Evolutionary conservation across 2,113 vertebrate species (phyloP).

Genomic region (Xiphias gladius): DNA sequence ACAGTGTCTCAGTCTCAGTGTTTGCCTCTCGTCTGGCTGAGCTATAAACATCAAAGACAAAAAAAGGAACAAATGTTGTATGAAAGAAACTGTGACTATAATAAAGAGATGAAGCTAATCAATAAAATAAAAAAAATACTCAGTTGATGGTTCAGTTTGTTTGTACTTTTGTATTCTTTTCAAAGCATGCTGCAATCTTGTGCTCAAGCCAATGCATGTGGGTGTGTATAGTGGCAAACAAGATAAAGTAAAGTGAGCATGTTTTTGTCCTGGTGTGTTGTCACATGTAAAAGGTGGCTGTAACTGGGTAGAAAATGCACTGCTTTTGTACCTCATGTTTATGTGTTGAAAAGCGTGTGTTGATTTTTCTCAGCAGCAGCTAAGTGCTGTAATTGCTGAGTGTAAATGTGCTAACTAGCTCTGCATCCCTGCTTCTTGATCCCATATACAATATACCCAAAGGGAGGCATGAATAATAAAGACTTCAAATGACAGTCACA

Average conservation of each 20-base stretch:
- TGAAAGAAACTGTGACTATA: slow-evolving; percentile 14
- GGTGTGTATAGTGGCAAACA: slow-evolving; percentile 16
- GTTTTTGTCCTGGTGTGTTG: slow-evolving; percentile 11
- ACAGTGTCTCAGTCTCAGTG: slow-evolving; percentile 38
- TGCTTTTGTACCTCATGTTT: background rate
- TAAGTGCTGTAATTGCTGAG: slow-evolving; percentile 54
- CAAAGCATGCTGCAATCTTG: slow-evolving; percentile 9
- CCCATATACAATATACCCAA: slow-evolving; percentile 71
- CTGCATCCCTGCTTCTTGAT: slow-evolving; percentile 46
- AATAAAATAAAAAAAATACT: slow-evolving; percentile 19
- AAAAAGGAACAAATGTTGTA: slow-evolving; percentile 17
- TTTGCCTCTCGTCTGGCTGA: slow-evolving; percentile 20
- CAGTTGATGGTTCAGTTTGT: slow-evolving; percentile 13
- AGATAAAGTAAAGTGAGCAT: slow-evolving; percentile 20
- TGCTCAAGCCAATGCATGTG: slow-evolving; percentile 25
- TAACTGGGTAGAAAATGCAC: background rate
- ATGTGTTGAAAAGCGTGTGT: background rate
- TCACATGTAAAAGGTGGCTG: slow-evolving; percentile 2
- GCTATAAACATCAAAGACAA: slow-evolving; percentile 43
- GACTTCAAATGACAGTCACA: slow-evolving; percentile 84
- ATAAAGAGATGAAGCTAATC: slow-evolving; percentile 29
- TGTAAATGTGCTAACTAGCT: slow-evolving; percentile 54
- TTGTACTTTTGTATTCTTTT: slow-evolving; percentile 37
- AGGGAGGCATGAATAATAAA: slow-evolving; percentile 82
- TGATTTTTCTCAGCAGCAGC: slow-evolving; percentile 29